These are phyloP conservation scores for Tangara arthus DNA, from an alignment of 2,797 vertebrate genomes.

Conservation along the genomic window DNA sequence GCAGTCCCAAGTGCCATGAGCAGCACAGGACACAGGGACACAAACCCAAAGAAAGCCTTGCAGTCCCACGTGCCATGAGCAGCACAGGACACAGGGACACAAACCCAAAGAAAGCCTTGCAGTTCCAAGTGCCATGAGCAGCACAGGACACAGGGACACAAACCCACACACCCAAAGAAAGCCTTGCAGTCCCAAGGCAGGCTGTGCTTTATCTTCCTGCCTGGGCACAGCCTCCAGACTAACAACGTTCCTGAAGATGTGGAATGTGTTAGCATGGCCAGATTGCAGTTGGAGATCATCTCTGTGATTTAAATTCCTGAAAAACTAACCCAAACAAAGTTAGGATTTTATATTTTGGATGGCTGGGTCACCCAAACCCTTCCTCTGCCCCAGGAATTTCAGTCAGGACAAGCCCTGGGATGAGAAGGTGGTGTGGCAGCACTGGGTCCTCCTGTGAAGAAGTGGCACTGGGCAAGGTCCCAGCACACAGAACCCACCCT, in stretches of 20 bases:
- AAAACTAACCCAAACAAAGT: background rate
- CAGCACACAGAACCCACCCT: too few species aligned
- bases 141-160: background rate
- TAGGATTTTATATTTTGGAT: background rate
- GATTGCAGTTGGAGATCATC: background rate
- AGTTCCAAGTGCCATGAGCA: background rate
- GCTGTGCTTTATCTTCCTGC: background rate
- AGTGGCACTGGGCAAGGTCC: background rate
- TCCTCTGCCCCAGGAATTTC: background rate
- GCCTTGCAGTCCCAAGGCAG: background rate
- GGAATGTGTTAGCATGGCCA: background rate
- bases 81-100: too few species aligned
- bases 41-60: background rate
- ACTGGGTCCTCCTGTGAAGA: background rate
- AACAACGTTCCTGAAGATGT: background rate
- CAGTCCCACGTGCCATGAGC: background rate
- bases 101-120: too few species aligned
- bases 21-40: too few species aligned
- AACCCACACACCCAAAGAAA: background rate
- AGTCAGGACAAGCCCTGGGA: background rate
- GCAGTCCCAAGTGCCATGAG: too few species aligned
- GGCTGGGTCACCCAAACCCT: background rate
- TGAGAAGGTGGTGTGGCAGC: background rate
- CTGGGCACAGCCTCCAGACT: background rate
- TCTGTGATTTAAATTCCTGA: background rate